Evolutionary conservation across 2,113 vertebrate genomes (phyloP), one percentile per base, ranked within the genome.

Genomic region (Columba janthina): DNA sequence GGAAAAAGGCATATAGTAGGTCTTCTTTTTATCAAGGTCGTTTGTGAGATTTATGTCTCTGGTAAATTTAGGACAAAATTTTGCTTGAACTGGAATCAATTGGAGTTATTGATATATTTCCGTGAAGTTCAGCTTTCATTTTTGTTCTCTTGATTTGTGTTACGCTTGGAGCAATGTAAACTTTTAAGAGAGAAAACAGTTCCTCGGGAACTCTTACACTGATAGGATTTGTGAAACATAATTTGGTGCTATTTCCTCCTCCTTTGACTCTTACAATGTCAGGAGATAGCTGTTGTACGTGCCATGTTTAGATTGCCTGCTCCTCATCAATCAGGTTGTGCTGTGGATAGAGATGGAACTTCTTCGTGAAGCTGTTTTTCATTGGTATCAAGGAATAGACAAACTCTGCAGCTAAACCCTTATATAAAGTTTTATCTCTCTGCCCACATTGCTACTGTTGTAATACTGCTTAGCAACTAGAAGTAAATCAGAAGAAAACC

Each of bases 381-480:
- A 14, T 85, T 86, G 73, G 25, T 40, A 51, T 87, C 5, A 25
- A 73, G 44, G 28, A 66, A 25, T 26, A 42, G 4, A 29, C 10
- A 5, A n/a, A n/a, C 25, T 94, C 67, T 38, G 44, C 69, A 91
- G 73, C 53, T 38, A 65, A 96, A 93, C 72, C 38, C 56, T 83
- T 78, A 58, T n/a, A 36, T 75, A 64, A 90, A 90, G 56, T 88
- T 84, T 51, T 65, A 46, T 92, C 8, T 14, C 18, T 16, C 20
- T 36, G 53, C 87, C 85, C 25, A 78, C 70, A 24, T 75, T 64
- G 88, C 93, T 95, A 74, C 90, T 92, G 65, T 85, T 85, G 80
- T 48, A 10, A 44, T 9, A 72, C 84, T 91, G 56, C 96, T 96
- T 97, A 96, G 94, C 93, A 95, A 91, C 94, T 50, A 48, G 28